phyloP scores from a whole-genome alignment of 2,888 invertebrate species.

The Tinea pellionella region DNA sequence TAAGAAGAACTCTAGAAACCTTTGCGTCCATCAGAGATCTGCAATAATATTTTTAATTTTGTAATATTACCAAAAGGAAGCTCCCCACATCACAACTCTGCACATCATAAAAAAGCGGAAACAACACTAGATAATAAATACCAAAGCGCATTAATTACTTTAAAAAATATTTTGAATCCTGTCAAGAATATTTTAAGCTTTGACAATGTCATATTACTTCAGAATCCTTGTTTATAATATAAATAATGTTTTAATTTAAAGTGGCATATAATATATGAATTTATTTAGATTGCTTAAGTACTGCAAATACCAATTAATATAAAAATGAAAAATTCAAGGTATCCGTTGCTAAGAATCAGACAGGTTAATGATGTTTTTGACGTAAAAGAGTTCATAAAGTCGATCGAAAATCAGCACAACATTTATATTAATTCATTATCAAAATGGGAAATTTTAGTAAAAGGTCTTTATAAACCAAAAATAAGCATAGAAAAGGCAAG shows the following conservation, averaged over 20 bases:
- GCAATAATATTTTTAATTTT: slow-evolving; percentile 14
- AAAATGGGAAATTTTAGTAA: slow-evolving; percentile 39
- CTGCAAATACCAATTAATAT: background rate
- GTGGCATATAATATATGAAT: background rate
- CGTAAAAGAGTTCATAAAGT: slow-evolving; percentile 36
- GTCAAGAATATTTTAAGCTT: no score
- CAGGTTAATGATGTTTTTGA: slow-evolving; percentile 28
- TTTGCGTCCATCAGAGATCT: slow-evolving; percentile 55
- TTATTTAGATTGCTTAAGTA: background rate
- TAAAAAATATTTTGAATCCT: no score
- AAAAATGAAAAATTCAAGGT: background rate
- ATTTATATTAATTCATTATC: slow-evolving; percentile 39
- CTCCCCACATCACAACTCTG: no score
- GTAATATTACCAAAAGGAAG: no score
- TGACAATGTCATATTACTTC: no score
- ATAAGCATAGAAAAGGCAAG: slow-evolving; percentile 30
- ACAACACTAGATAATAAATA: no score
- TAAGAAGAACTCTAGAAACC: slow-evolving; percentile 51
- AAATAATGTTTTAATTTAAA: background rate
- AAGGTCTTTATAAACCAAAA: slow-evolving; percentile 30
- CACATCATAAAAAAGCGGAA: no score
- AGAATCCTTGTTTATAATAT: background rate
- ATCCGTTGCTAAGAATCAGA: slow-evolving; percentile 34
- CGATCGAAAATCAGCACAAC: slow-evolving; percentile 34
- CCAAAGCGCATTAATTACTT: background rate